These are phyloP conservation scores for Tenualosa ilisha DNA, from an alignment of 2,797 vertebrate genomes.

Conservation along the genomic window DNA sequence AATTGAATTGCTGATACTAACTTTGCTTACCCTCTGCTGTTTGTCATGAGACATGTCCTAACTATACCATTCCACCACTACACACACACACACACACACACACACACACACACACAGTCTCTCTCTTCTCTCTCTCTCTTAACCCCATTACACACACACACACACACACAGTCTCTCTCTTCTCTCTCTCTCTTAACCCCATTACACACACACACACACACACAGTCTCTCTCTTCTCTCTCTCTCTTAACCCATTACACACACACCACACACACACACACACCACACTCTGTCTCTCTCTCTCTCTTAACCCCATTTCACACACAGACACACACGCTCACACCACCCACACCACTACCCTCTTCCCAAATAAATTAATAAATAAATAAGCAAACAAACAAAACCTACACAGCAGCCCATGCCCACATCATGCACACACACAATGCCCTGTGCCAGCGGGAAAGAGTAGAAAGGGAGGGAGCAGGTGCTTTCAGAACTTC, in stretches of 20 bases:
- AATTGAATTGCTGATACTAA: no score
- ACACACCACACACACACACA: no score
- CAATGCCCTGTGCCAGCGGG: neutral
- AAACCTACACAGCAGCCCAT: neutral
- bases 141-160: neutral
- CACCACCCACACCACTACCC: neutral
- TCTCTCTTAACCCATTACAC: no score
- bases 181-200: neutral
- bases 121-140: neutral
- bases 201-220: no score
- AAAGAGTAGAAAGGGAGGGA: neutral
- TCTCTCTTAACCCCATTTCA: neutral
- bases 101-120: no score
- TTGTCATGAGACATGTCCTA: no score
- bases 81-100: no score
- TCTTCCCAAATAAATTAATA: neutral
- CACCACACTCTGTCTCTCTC: no score
- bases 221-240: no score
- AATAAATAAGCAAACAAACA: neutral
- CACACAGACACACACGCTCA: neutral
- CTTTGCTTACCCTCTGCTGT: no score
- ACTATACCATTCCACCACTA: no score
- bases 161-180: neutral
- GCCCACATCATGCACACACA: neutral
- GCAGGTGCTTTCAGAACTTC: slow-evolving; percentile 2